These are phyloP conservation scores for Aeoliscus strigatus DNA, from an alignment of 2,797 vertebrate genomes.

Conservation along the genomic window DNA sequence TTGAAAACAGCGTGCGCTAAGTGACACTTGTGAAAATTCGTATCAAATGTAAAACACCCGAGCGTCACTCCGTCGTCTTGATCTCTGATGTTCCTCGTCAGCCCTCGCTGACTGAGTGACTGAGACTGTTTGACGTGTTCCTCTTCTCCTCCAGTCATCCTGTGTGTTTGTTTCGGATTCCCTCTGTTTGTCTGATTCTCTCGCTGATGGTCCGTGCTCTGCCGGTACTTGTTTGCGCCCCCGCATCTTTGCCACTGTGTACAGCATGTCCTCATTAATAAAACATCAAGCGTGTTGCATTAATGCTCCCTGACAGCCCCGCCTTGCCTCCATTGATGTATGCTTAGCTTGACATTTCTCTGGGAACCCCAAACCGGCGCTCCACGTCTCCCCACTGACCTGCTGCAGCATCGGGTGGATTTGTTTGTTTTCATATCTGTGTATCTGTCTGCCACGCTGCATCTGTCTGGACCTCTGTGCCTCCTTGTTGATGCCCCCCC, in stretches of 20 bases:
- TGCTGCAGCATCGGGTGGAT: conserved; percentile 8
- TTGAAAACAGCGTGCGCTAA: too few relatives aligned
- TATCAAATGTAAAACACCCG: too few relatives aligned
- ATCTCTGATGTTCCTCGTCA: too few relatives aligned
- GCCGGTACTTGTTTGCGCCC: conserved; percentile 27
- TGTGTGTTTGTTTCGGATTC: conserved; percentile 25
- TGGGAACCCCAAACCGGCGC: conserved; percentile 29
- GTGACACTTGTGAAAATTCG: too few relatives aligned
- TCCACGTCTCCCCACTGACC: conserved; percentile 5
- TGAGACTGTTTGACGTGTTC: conserved; percentile 5
- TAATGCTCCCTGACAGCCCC: conserved; percentile 52
- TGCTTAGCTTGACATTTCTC: conserved; percentile 61
- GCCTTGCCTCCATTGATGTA: conserved; percentile 54
- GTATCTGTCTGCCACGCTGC: too few relatives aligned
- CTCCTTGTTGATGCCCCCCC: too few relatives aligned
- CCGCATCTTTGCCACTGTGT: conserved; percentile 33
- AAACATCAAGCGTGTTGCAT: conserved; percentile 55
- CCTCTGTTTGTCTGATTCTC: conserved; percentile 19
- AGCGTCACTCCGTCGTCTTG: too few relatives aligned
- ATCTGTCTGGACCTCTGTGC: too few relatives aligned
- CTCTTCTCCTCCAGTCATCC: conserved; percentile 7
- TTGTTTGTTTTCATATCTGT: conserved; percentile 41
- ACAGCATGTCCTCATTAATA: conserved; percentile 55
- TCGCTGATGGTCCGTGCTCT: conserved; percentile 22
- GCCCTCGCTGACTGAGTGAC: too few relatives aligned